phyloP scores from a whole-genome alignment of 2,888 invertebrate genomes.

The Ethmia dodecea region DNA sequence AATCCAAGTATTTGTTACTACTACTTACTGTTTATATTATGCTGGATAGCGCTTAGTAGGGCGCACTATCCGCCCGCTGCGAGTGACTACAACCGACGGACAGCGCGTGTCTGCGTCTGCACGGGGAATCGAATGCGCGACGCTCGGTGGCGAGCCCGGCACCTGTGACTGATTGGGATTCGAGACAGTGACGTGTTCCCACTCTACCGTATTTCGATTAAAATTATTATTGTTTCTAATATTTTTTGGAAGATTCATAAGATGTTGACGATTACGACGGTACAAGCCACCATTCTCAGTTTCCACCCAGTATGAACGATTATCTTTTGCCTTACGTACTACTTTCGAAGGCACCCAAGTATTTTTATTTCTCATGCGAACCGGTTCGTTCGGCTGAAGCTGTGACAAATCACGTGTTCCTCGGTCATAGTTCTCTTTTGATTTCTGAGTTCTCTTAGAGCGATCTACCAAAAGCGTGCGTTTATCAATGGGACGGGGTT shows the following conservation, averaged over 20 bases:
- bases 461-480: background rate
- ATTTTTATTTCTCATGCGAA: background rate
- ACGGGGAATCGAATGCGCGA: background rate
- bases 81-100: background rate
- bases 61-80: background rate
- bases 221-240: background rate
- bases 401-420: background rate
- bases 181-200: slow-evolving; percentile 1
- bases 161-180: background rate
- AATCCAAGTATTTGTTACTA: too few relatives aligned
- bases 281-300: slow-evolving; percentile 4
- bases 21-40: too few relatives aligned
- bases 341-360: slow-evolving; percentile 2
- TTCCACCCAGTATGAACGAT: slow-evolving; percentile 10
- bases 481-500: background rate
- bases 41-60: background rate
- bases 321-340: background rate
- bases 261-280: slow-evolving; percentile 8
- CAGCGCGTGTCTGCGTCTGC: background rate
- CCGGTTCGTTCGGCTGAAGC: background rate
- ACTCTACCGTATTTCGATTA: background rate
- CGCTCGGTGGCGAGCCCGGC: background rate
- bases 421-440: slow-evolving; percentile 3
- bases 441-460: background rate
- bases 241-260: background rate